Evolutionary conservation across 2,797 vertebrate genomes (phyloP).

Genomic region (Danio jaintianensis): DNA sequence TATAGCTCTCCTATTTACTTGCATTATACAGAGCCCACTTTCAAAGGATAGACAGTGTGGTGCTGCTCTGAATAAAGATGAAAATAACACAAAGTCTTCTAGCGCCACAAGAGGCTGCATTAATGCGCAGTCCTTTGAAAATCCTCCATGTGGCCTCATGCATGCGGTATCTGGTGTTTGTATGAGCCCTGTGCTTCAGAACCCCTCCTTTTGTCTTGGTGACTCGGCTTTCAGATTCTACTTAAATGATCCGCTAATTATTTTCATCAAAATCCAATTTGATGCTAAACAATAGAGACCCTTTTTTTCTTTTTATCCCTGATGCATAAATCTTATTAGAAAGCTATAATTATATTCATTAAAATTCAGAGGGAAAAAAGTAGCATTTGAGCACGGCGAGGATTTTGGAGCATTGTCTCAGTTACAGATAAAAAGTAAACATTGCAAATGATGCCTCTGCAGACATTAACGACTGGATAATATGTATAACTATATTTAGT

Average conservation of each 20-base stretch:
- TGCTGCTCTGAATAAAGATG: conserved; percentile 26
- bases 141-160: neutral
- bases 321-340: conserved; percentile 73
- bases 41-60: neutral
- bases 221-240: conserved; percentile 41
- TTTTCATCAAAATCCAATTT: conserved; percentile 65
- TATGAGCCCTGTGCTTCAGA: conserved; percentile 23
- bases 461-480: conserved; percentile 34
- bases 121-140: neutral
- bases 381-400: conserved; percentile 64
- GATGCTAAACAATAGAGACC: conserved; percentile 66
- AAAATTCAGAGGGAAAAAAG: conserved; percentile 66
- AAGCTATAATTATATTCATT: conserved; percentile 79
- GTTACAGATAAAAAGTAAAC: conserved; percentile 70
- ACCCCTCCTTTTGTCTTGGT: conserved; percentile 28
- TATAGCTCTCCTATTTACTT: neutral
- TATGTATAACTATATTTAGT: conserved; percentile 32
- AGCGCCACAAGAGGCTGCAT: conserved; percentile 1
- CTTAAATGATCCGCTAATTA: conserved; percentile 65
- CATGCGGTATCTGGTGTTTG: neutral
- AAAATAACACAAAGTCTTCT: conserved; percentile 19
- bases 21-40: conserved; percentile 1
- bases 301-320: conserved; percentile 60
- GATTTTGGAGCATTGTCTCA: conserved; percentile 72
- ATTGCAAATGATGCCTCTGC: conserved; percentile 71